A percentile compares a stretch with the other conserved stretches of the same genome.
phyloP scores from a whole-genome alignment of 2,113 vertebrate genomes.

The Chloebia gouldiae region DNA sequence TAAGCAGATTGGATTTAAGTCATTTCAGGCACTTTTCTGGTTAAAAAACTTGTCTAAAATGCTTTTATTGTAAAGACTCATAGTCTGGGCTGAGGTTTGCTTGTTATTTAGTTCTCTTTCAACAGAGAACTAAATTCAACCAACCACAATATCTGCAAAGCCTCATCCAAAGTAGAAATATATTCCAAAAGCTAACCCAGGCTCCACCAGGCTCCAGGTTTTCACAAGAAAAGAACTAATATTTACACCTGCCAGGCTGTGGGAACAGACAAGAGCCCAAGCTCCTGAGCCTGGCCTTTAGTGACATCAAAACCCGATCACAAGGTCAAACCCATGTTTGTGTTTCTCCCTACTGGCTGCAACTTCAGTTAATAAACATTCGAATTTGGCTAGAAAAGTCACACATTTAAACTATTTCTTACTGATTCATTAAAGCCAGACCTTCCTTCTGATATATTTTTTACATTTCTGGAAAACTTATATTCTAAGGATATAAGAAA shows the following conservation, averaged over 20 bases:
- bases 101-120: background rate
- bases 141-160: background rate
- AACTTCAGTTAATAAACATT: background rate
- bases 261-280: background rate
- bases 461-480: background rate
- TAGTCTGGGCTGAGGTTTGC: background rate
- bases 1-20: background rate
- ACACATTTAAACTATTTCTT: background rate
- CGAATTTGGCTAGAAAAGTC: background rate
- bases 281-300: background rate
- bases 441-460: background rate
- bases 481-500: background rate
- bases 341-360: background rate
- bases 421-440: background rate
- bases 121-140: background rate
- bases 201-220: background rate
- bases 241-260: background rate
- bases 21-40: background rate
- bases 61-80: background rate
- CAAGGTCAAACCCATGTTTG: background rate
- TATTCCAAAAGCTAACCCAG: background rate
- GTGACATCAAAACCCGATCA: background rate
- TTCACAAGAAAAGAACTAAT: background rate
- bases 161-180: background rate
- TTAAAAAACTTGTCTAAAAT: background rate